phyloP scores from a whole-genome alignment of 2,113 vertebrate species.

The Leptobrachium leishanense region DNA sequence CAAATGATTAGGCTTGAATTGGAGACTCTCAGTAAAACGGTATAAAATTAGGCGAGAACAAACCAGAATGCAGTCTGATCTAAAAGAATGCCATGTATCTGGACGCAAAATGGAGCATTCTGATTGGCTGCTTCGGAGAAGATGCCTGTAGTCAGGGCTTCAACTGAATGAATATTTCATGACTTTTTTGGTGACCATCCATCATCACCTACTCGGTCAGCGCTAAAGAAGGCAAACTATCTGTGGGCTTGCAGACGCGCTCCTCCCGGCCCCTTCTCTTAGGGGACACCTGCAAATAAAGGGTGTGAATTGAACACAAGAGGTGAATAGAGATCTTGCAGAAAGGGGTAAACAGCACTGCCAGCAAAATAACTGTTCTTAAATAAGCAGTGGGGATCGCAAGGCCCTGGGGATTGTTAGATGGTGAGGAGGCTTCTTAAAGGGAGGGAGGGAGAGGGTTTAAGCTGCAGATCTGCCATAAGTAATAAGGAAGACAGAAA shows the following conservation, averaged over 20 bases:
- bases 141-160: neutral
- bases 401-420: no score
- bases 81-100: no score
- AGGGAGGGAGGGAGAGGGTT: no score
- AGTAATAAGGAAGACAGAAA: no score
- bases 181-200: slow-evolving; percentile 21
- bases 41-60: no score
- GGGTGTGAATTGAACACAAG: neutral
- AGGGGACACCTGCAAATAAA: neutral
- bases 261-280: neutral
- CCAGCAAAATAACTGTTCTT: neutral
- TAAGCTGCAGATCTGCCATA: no score
- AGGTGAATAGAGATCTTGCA: neutral
- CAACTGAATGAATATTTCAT: neutral
- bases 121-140: slow-evolving; percentile 13
- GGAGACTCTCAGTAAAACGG: no score
- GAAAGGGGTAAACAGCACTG: neutral
- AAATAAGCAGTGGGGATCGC: neutral
- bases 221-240: slow-evolving; percentile 18
- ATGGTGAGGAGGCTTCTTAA: no score
- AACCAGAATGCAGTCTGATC: no score
- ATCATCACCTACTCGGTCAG: slow-evolving; percentile 33
- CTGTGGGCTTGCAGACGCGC: neutral
- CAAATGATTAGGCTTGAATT: no score
- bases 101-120: neutral